A percentile compares a stretch with the other conserved stretches of the same genome.
Evolutionary conservation across 2,888 invertebrate species (phyloP).

Genomic region (Tachina lurida): DNA sequence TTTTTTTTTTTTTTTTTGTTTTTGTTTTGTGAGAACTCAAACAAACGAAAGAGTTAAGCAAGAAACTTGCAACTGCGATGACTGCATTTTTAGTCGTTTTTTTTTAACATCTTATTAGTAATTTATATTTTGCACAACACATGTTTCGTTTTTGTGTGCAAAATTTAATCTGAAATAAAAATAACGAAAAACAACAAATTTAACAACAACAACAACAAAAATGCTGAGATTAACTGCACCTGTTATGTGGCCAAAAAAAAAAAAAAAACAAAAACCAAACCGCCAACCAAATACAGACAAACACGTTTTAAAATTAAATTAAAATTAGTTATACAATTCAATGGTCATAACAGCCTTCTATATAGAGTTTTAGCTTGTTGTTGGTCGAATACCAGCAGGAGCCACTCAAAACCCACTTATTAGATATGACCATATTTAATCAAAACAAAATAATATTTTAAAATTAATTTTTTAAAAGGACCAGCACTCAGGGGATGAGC

Average conservation of each 20-base stretch:
- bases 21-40: neutral
- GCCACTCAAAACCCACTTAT: slow-evolving; percentile 2
- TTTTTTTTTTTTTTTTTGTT: neutral
- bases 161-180: slow-evolving; percentile 13
- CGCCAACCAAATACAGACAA: slow-evolving; percentile 5
- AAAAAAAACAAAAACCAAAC: slow-evolving; percentile 1
- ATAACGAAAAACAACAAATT: neutral
- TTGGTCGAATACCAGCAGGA: slow-evolving; percentile 21
- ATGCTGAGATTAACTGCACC: slow-evolving; percentile 32
- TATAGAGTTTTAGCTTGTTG: slow-evolving; percentile 8
- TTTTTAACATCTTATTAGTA: neutral
- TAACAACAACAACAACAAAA: neutral
- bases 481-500: too few species aligned
- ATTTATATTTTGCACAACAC: slow-evolving; percentile 27
- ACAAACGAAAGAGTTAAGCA: slow-evolving; percentile 37
- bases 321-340: slow-evolving; percentile 22
- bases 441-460: neutral
- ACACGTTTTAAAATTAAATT: neutral
- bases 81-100: slow-evolving; percentile 37
- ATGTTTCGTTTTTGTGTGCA: slow-evolving; percentile 20
- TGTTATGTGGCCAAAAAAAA: slow-evolving; percentile 19
- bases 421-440: neutral
- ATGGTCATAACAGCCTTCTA: slow-evolving; percentile 43
- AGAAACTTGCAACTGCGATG: slow-evolving; percentile 9
- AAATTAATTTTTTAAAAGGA: neutral